Evolutionary conservation across 2,888 invertebrate genomes (phyloP), one percentile per base, ranked within the genome.

Genomic region (Andrena chrysosceles): DNA sequence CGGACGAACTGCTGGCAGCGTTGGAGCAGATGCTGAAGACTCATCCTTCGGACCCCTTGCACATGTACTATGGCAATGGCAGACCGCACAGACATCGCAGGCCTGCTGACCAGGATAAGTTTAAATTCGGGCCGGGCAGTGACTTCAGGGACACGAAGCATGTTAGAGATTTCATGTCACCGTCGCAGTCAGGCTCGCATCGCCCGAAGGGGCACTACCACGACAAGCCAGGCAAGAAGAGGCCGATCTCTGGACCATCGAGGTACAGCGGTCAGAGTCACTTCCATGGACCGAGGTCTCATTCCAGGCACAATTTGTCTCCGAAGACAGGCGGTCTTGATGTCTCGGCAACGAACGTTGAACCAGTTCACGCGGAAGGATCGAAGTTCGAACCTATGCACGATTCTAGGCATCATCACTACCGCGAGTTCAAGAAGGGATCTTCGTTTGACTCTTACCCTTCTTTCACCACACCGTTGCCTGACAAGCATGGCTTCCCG

Each of bases 11-110:
- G 0, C 75, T 91, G 35, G 85, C 90, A 0, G 91, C 90, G 2
- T 68, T 92, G 16, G 92, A 93, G 54, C 89, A 93, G 8, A 75
- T 92, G 35, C 77, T 93, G n/a, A 93, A 92, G 81, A 85, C 89
- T 0, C 90, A 91, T 2, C 88, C 88, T 0, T 59, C 77, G 3
- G 91, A 91, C 8, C 80, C 90, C 0, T 83, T 86, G 6, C 83
- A 89, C 2, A 78, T 74, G 2, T 85, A 82, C 4, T 81, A 90
- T 0, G 89, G 90, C 52, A 80, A 77, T 7, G 66, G 83, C n/a
- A 89, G 85, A n/a, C 85, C 87, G 7, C 83, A 83, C 7, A 84
- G 76, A 2, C 71, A 87, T 10, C 77, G 79, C 4, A 86, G 82
- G 3, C 82, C 87, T 0, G 2, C n/a, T 0, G 79, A 72, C 7